Evolutionary conservation across 2,888 invertebrate genomes (phyloP).

Genomic region (Ecliptopera silaceata): DNA sequence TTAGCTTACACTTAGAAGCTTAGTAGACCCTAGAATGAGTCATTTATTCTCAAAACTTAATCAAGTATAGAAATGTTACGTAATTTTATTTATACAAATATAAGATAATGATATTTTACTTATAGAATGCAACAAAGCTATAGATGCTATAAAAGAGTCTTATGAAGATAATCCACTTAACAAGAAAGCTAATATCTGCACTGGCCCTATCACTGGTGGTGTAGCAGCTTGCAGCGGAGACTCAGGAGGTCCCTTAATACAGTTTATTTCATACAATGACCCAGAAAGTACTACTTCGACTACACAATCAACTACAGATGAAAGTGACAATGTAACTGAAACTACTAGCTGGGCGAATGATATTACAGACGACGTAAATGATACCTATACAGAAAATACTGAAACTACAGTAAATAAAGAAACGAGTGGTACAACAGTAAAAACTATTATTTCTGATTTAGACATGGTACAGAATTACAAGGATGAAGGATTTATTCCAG

Average conservation of each 20-base stretch:
- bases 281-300: conserved; percentile 37
- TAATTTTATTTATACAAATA: too few species aligned
- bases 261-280: conserved; percentile 41
- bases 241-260: conserved; percentile 80
- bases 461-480: conserved; percentile 27
- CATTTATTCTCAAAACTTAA: too few species aligned
- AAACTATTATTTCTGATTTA: not conserved
- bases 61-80: too few species aligned
- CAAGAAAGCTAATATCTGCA: conserved; percentile 76
- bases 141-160: conserved; percentile 57
- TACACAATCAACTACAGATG: conserved; percentile 29
- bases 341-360: not conserved
- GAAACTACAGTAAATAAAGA: conserved; percentile 11
- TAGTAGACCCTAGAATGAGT: too few species aligned
- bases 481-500: conserved; percentile 43
- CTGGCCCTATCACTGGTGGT: conserved; percentile 76
- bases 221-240: conserved; percentile 82
- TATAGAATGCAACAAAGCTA: conserved; percentile 69
- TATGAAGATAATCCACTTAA: conserved; percentile 68
- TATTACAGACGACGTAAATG: conserved; percentile 3
- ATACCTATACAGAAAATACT: not conserved
- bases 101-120: too few species aligned
- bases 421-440: conserved; percentile 2
- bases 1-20: not conserved
- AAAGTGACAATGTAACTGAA: conserved; percentile 1